These are phyloP conservation scores for Neotoma lepida DNA, from an alignment of 2,113 vertebrate species.

Conservation along the genomic window DNA sequence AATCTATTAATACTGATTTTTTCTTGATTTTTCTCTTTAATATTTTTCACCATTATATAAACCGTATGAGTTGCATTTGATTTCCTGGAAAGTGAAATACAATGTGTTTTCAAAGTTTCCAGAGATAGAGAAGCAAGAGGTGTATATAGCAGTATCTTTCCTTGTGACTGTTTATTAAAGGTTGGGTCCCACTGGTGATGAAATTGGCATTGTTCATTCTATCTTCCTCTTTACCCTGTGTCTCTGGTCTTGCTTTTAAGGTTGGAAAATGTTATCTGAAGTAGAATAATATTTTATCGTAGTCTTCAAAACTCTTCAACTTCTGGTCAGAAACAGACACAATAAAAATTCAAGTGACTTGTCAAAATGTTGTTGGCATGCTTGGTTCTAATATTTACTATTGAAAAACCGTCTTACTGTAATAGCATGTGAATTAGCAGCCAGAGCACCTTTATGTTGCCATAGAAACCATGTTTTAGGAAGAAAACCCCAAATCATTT, in stretches of 20 bases:
- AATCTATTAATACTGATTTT: neutral
- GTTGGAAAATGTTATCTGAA: slow-evolving; percentile 39
- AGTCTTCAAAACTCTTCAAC: neutral
- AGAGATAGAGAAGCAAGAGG: neutral
- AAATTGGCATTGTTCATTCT: slow-evolving; percentile 3
- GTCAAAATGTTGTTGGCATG: neutral
- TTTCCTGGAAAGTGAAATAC: slow-evolving; percentile 28
- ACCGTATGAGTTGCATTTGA: neutral
- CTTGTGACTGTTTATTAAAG: slow-evolving; percentile 24
- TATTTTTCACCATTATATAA: slow-evolving; percentile 10
- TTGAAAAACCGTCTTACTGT: neutral
- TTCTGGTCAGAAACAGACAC: neutral
- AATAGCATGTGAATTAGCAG: neutral
- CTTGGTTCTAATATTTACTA: neutral
- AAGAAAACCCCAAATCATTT: neutral
- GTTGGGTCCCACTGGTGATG: neutral
- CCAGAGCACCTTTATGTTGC: neutral
- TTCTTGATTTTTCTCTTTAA: slow-evolving; percentile 28
- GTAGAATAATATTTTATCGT: neutral
- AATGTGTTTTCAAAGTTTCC: slow-evolving; percentile 50
- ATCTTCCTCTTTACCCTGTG: neutral
- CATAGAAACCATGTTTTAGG: neutral
- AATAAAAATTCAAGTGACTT: neutral
- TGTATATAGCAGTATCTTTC: neutral
- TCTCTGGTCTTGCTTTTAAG: neutral